Conservation (phyloP, 2,888 invertebrate species). For the Pristionchus entomophagus region DNA sequence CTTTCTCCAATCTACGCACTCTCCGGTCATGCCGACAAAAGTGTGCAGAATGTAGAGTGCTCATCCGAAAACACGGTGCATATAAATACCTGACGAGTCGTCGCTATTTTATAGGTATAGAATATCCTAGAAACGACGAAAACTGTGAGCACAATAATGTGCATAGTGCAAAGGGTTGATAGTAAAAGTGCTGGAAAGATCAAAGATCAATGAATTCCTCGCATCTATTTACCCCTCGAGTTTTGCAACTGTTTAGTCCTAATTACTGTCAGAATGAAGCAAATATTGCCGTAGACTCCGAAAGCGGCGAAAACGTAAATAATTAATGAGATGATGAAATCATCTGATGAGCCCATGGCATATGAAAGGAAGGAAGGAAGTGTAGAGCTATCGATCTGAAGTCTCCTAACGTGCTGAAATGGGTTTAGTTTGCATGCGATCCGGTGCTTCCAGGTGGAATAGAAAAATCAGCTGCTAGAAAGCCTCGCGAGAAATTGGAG, state of each 20-base stretch:
- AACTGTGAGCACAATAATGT: neutral
- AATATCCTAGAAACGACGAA: neutral
- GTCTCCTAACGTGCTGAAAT: neutral
- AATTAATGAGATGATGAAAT: neutral
- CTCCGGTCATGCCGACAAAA: no score
- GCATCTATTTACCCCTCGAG: neutral
- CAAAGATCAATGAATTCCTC: neutral
- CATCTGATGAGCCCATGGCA: neutral
- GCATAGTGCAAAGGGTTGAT: conserved; percentile 6
- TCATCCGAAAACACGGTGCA: neutral
- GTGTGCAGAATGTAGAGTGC: neutral
- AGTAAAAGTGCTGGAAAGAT: neutral
- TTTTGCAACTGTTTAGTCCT: neutral
- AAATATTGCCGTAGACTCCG: conserved; percentile 23
- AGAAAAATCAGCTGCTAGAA: no score
- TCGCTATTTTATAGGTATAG: neutral
- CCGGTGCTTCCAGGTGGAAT: neutral
- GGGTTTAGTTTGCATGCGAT: neutral
- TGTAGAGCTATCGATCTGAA: neutral
- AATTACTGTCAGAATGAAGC: conserved; percentile 7
- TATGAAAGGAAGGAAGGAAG: neutral
- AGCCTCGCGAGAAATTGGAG: no score
- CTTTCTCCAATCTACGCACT: no score
- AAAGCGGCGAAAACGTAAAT: neutral
- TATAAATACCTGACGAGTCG: neutral